Evolutionary conservation across 2,113 vertebrate species (phyloP), one percentile per base, ranked within the genome.

Genomic region (Empidonax alnorum): DNA sequence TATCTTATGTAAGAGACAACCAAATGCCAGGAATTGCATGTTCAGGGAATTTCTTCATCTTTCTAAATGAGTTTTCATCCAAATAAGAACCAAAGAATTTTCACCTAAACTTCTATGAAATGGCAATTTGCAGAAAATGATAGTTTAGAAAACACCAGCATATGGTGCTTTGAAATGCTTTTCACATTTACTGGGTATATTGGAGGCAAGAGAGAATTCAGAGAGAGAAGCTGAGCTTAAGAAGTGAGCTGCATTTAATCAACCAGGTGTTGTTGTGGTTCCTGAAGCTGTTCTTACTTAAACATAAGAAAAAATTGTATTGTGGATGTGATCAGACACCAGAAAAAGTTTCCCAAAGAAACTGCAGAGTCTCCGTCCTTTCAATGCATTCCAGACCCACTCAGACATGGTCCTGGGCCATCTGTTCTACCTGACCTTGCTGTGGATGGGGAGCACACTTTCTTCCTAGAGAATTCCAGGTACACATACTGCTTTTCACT

Each of bases 101-200:
- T 80, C 24, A 56, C 76, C 35, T 84, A 62, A 89, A 78, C 56
- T 81, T 73, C 76, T 84, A 14, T 58, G 74, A 75, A 87, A 89
- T 49, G 61, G 66, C 74, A 87, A 50, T 92, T 93, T 90, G 39
- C 61, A 82, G 88, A 37, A 91, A 84, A 82, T 41, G 28, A 31
- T 81, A 28, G 28, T 69, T 76, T 67, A 74, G 61, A 62, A 89
- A 53, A 77, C 61, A 63, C 19, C 69, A 71, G 69, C 37, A 28
- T 89, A 77, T 84, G 88, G 77, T 74, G 41, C 84, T 91, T 87
- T 74, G 90, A 87, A 87, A 91, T n/a, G 55, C 25, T 63, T 91
- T 81, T 37, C 69, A 75, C 56, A 23, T 84, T 82, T 77, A 25
- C 42, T 37, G 35, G 41, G 47, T 27, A 33, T 27, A 10, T 49